Evolutionary conservation across 2,113 vertebrate genomes (phyloP).

Genomic region (Fregetta grallaria): DNA sequence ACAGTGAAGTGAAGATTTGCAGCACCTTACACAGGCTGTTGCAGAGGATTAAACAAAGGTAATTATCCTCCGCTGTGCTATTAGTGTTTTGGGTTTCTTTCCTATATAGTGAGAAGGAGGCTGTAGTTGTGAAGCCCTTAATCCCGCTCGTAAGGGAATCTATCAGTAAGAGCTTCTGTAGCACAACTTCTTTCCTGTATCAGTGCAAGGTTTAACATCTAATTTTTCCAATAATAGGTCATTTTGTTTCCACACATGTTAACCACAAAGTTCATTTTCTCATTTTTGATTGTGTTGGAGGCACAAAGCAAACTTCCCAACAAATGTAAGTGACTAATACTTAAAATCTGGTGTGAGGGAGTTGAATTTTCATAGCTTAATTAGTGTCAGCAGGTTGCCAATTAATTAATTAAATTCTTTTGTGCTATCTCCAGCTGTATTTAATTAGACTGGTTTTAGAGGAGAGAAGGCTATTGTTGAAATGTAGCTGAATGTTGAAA

Average conservation of each 20-base stretch:
- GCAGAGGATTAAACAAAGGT: not conserved
- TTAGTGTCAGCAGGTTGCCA: constrained; percentile 72
- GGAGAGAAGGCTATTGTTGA: constrained; percentile 18
- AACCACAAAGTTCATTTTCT: constrained; percentile 24
- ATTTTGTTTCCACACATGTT: constrained; percentile 6
- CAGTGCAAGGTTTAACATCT: not conserved
- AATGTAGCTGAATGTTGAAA: not conserved
- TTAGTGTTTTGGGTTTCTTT: not conserved
- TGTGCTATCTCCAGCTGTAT: constrained; percentile 63
- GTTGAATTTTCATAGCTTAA: constrained; percentile 72
- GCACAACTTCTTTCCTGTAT: not conserved
- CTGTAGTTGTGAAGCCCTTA: not conserved
- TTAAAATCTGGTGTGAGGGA: constrained; percentile 65
- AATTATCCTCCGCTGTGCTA: not conserved
- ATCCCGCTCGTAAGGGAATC: not conserved
- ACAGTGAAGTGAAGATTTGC: not conserved
- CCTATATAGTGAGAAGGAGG: not conserved
- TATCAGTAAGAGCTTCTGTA: not conserved
- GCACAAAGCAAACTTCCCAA: constrained; percentile 35
- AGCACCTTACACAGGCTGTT: not conserved
- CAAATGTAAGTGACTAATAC: constrained; percentile 59
- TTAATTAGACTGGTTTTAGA: constrained; percentile 60
- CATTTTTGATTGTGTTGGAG: not conserved
- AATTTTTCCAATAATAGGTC: constrained; percentile 1
- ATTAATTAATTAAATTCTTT: constrained; percentile 74